These are phyloP conservation scores for Sardina pilchardus DNA, from an alignment of 2,113 vertebrate species.

Conservation along the genomic window DNA sequence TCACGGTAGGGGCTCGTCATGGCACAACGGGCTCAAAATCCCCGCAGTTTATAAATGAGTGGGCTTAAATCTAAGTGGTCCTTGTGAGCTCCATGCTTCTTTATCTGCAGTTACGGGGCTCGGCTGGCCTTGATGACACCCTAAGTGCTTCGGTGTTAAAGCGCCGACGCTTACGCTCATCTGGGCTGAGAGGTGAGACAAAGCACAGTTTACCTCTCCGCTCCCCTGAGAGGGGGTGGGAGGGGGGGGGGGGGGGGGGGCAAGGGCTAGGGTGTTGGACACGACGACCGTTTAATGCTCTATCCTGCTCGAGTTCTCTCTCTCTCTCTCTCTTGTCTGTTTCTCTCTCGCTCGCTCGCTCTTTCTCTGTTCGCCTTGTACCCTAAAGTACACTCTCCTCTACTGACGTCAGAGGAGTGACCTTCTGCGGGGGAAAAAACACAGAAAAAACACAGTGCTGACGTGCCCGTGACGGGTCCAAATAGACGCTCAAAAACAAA, in stretches of 20 bases:
- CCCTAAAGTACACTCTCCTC: slow-evolving; percentile 16
- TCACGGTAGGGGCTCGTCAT: not conserved
- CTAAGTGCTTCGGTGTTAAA: slow-evolving; percentile 3
- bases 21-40: not conserved
- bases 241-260: no score
- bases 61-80: slow-evolving; percentile 6
- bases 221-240: not conserved
- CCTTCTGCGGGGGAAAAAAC: slow-evolving; percentile 10
- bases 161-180: not conserved
- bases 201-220: not conserved
- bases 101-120: not conserved
- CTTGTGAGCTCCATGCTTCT: not conserved
- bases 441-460: slow-evolving; percentile 7
- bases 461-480: not conserved
- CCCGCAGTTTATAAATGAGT: not conserved
- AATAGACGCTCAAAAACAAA: not conserved
- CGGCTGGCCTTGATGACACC: not conserved
- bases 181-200: not conserved
- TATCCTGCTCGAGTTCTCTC: not conserved
- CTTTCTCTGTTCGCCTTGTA: not conserved
- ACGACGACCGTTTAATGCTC: not conserved
- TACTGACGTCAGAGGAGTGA: slow-evolving; percentile 10
- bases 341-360: not conserved
- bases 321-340: not conserved
- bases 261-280: not conserved